Percentiles rank a stretch among this genome's conserved stretches.
Evolutionary conservation across 2,113 vertebrate species (phyloP).

Genomic region (Nerophis lumbriciformis): DNA sequence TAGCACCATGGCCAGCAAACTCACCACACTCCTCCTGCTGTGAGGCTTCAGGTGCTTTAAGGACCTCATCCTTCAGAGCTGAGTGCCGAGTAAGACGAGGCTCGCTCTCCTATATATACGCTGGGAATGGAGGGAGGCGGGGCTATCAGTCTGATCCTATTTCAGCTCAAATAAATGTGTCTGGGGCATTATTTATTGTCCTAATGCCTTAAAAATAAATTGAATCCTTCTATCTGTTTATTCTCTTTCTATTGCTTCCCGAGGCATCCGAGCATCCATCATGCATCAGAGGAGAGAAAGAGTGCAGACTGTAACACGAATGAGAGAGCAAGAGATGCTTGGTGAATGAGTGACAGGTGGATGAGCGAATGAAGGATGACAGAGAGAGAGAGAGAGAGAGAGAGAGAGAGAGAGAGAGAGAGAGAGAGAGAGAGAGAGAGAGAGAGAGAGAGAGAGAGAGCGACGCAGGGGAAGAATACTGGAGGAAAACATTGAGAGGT

Average conservation of each 20-base stretch:
- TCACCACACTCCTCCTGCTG: conserved; percentile 72
- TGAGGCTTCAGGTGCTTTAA: conserved; percentile 76
- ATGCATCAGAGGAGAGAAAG: conserved; percentile 23
- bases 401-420: conserved; percentile 14
- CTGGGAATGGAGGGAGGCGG: conserved; percentile 49
- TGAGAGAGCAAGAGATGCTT: conserved; percentile 18
- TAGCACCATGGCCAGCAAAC: conserved; percentile 34
- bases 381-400: conserved; percentile 13
- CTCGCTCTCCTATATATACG: conserved; percentile 56
- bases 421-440: conserved; percentile 8
- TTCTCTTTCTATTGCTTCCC: conserved; percentile 16
- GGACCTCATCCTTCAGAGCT: conserved; percentile 66
- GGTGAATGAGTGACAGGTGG: conserved; percentile 58
- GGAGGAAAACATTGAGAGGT: conserved; percentile 21
- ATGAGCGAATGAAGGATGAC: conserved; percentile 47
- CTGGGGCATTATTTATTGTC: no score
- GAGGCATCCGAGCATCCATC: conserved; percentile 32
- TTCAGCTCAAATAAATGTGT: not conserved
- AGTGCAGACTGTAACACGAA: conserved; percentile 1
- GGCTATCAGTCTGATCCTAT: conserved; percentile 11
- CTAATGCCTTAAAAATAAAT: not conserved
- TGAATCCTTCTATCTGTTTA: conserved; percentile 20
- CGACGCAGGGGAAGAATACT: conserved; percentile 9
- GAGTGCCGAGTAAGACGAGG: conserved; percentile 51
- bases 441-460: conserved; percentile 12